Evolutionary conservation across 1,140 invertebrate genomes (phyloP), one percentile per base, ranked within the genome.

Genomic region (Kradibia gibbosae): DNA sequence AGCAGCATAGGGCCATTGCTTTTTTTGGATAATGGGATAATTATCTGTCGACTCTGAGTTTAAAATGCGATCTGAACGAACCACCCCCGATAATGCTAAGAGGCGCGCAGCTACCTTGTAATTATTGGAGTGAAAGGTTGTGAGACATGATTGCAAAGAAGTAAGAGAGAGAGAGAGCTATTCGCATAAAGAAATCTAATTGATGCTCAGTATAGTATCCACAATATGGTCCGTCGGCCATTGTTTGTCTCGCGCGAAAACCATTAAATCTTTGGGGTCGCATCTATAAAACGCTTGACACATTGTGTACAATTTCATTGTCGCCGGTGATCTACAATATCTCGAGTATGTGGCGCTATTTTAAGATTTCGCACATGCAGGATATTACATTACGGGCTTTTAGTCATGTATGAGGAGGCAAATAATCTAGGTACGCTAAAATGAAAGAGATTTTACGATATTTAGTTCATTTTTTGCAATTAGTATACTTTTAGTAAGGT

Each of bases 241-340:
- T 53, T 78, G 62, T 78, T 78, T 78, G 45, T n/a, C 48, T 70
- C 45, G 45, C 28, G 1, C 70, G 70, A 67, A 39, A 67, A 39
- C 34, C 62, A 39, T 39, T 39, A 20, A 67, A 22, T 28, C 20
- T n/a, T 48, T 5, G 25, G 10, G n/a, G 62, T 17, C 11, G 39
- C 67, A 0, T 71, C 45, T 71, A n/a, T 10, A n/a, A 13, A 5
- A 25, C 57, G 20, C 22, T 25, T 39, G n/a, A 45, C 39, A 13
- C 25, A 45, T 11, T 2, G 36, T n/a, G 25, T 71, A 36, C 0
- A 17, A 28, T 31, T 48, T n/a, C 70, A 71, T 71, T 28, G 70
- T 28, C 42, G 42, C 39, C 0, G 7, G 17, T 20, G 36, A 71
- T 31, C 67, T 45, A 71, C 39, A 42, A 71, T n/a, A n/a, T 31